Conservation (phyloP, 2,113 vertebrate genomes). For the Nothobranchius furzeri region DNA sequence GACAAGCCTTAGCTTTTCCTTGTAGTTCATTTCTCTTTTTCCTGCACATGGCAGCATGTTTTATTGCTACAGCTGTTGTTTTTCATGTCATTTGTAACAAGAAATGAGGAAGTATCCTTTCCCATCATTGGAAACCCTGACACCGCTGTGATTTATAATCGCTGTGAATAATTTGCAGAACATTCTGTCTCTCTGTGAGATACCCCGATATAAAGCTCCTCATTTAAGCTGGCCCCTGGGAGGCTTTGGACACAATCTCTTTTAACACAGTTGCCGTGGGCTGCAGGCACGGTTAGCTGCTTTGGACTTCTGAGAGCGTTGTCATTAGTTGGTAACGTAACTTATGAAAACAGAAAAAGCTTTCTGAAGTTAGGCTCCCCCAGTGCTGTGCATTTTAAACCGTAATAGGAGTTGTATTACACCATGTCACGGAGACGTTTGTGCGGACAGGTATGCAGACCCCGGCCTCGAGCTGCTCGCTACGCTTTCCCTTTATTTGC, state of each 20-base stretch:
- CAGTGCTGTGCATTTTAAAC: slow-evolving; percentile 27
- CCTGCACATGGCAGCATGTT: slow-evolving; percentile 42
- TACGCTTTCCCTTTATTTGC: slow-evolving; percentile 63
- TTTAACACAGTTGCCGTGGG: slow-evolving; percentile 35
- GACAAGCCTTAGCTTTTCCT: slow-evolving; percentile 41
- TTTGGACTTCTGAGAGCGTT: slow-evolving; percentile 32
- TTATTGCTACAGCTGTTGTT: slow-evolving; percentile 78
- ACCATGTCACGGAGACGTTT: slow-evolving; percentile 44
- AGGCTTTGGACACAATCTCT: slow-evolving; percentile 52
- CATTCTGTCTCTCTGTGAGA: slow-evolving; percentile 56
- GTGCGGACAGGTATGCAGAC: slow-evolving; percentile 53
- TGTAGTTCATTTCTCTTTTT: slow-evolving; percentile 64
- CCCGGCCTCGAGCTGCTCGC: slow-evolving; percentile 49
- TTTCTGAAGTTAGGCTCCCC: slow-evolving; percentile 25
- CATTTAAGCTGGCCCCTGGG: slow-evolving; percentile 58
- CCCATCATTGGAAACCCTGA: slow-evolving; percentile 61
- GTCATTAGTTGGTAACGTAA: slow-evolving; percentile 52
- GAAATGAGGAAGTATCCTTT: slow-evolving; percentile 61
- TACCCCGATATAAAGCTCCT: slow-evolving; percentile 56
- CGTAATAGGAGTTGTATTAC: slow-evolving; percentile 42
- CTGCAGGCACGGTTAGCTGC: slow-evolving; percentile 33
- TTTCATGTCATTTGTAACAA: slow-evolving; percentile 69
- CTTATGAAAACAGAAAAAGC: slow-evolving; percentile 10
- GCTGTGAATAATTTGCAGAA: slow-evolving; percentile 71
- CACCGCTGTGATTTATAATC: slow-evolving; percentile 70